phyloP scores from a whole-genome alignment of 2,797 vertebrate species.

The Gallinago stenura region DNA sequence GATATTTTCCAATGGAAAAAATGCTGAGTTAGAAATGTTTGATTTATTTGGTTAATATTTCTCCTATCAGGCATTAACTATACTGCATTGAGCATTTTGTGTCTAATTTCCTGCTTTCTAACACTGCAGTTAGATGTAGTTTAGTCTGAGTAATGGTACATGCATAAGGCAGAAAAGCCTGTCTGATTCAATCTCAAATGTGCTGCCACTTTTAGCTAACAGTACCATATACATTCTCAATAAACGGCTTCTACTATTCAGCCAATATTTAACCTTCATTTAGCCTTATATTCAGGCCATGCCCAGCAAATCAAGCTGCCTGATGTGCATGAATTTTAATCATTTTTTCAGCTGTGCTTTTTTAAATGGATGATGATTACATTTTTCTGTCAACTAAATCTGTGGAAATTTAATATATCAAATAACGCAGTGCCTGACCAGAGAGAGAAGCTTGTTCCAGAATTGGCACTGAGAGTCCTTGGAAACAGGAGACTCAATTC shows the following conservation, averaged over 20 bases:
- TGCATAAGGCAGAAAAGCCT: neutral
- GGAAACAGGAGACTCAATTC: neutral
- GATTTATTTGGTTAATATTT: neutral
- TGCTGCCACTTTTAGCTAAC: neutral
- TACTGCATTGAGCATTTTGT: neutral
- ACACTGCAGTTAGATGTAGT: neutral
- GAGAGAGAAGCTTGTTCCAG: neutral
- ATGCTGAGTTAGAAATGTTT: neutral
- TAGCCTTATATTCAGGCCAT: neutral
- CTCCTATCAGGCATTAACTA: neutral
- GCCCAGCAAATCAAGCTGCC: neutral
- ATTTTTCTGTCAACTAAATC: neutral
- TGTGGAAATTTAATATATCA: neutral
- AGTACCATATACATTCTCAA: neutral
- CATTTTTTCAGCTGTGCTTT: neutral
- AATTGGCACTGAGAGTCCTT: neutral
- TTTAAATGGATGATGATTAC: neutral
- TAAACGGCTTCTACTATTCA: neutral
- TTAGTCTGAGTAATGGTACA: neutral
- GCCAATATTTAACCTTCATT: constrained; percentile 16
- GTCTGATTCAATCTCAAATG: neutral
- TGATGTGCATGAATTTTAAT: neutral
- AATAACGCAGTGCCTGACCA: neutral
- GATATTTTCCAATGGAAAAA: neutral
- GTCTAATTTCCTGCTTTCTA: neutral